Base-by-base conservation (phyloP, 2,797 vertebrate species). In the Rhinichthys osculus region DNA sequence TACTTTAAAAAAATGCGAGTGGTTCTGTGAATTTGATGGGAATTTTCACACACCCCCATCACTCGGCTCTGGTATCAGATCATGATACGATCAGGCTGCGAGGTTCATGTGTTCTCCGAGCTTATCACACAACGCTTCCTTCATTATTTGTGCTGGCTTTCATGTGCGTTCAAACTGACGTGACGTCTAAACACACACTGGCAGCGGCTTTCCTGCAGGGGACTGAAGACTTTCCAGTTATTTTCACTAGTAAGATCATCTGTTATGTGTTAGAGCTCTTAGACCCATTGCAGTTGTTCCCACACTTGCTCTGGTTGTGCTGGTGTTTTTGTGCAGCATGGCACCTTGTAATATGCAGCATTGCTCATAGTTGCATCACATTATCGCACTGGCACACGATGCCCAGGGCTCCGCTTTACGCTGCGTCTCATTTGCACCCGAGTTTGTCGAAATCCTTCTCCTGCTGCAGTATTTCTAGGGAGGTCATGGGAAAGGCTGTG, bases 311-410 rank as follows among this genome's bases (percentile, higher is more conserved):
- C 42, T 30, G 27, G 40, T 50, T 35, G 42, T 7, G 30, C 23
- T 2, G 17, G 35, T 59, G 35, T 42, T 17, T 21, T 30, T 72
- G 33, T 72, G 35, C 21, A 21, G 8, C 5, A 14, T 67, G 52
- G 44, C 81, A 64, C 27, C 40, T 44, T 54, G 62, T 69, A 40
- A 76, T 67, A 10, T 3, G 73, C 82, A 52, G 64, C 47, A 35
- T 84, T 84, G 44, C 83, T 69, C 47, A 67, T 21, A n/a, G 83
- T 84, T 84, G 83, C 83, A 84, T 84, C 83, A 84, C 83, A 84
- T 84, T 70, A 84, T 78, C 64, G 17, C n/a, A 7, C 9, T 17
- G 16, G 81, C 69, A 59, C 71, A 67, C 59, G 16, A 30, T 14
- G 42, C 82, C 64, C 14, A 8, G 17, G 83, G 83, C 64, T 69